phyloP scores from a whole-genome alignment of 2,888 invertebrate species.

The Stenotaenia linearis region DNA sequence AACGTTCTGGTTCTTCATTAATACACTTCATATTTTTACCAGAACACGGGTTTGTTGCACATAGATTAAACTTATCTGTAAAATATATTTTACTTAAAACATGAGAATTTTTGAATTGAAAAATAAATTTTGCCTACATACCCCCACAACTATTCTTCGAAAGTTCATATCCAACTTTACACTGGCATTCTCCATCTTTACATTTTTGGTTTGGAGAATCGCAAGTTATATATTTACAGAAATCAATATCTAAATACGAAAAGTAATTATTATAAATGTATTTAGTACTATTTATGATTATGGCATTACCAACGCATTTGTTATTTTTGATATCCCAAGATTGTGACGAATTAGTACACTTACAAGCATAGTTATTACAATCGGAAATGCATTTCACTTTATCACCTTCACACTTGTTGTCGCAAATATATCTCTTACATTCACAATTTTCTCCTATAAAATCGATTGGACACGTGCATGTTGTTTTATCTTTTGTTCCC shows the following conservation, averaged over 20 bases:
- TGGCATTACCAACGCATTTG: neutral
- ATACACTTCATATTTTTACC: no score
- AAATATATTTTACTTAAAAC: no score
- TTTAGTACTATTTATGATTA: no score
- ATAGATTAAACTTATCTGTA: no score
- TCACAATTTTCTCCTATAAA: neutral
- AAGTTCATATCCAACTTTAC: neutral
- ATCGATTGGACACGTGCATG: no score
- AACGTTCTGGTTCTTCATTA: no score
- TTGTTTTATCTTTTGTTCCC: neutral
- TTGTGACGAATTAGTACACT: neutral
- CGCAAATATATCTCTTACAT: neutral
- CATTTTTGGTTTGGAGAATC: neutral
- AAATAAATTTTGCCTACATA: no score
- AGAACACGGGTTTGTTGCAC: no score
- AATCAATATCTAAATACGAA: neutral
- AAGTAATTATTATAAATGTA: neutral
- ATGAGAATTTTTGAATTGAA: no score
- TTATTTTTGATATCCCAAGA: neutral
- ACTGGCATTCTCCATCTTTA: neutral
- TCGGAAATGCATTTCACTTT: neutral
- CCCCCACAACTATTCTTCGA: no score
- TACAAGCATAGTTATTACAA: neutral
- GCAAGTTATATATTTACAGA: neutral
- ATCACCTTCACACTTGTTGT: no score